phyloP scores from a whole-genome alignment of 2,888 invertebrate genomes.

The Epinotia nisella region DNA sequence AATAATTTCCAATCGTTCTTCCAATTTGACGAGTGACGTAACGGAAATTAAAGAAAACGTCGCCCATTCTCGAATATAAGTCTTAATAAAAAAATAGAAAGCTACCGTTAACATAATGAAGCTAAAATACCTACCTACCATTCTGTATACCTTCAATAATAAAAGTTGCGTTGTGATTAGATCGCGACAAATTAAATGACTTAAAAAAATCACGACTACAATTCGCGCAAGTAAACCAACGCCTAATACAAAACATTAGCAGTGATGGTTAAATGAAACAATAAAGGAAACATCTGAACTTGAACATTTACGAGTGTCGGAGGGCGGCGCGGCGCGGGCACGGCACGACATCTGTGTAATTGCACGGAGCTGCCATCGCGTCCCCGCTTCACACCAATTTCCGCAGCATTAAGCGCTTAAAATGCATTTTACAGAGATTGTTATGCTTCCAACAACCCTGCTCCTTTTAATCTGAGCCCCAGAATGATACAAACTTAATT shows the following conservation, averaged over 20 bases:
- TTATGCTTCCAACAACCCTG: conserved; percentile 67
- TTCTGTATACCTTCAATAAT: neutral
- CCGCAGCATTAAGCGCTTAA: conserved; percentile 75
- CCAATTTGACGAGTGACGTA: conserved; percentile 82
- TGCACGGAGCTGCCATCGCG: conserved; percentile 68
- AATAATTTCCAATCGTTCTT: conserved; percentile 79
- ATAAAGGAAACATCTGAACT: conserved; percentile 55
- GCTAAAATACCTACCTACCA: neutral
- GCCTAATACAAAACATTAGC: conserved; percentile 27
- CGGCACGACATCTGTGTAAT: conserved; percentile 75
- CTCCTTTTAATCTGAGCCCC: conserved; percentile 62
- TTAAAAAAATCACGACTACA: neutral
- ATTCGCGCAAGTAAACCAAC: neutral
- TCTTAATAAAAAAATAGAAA: conserved; percentile 51
- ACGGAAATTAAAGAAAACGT: conserved; percentile 82
- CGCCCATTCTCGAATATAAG: conserved; percentile 64
- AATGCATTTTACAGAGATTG: conserved; percentile 78
- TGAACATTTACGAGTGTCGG: conserved; percentile 55
- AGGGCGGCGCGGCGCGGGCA: conserved; percentile 23
- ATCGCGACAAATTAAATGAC: neutral
- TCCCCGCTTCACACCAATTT: conserved; percentile 73
- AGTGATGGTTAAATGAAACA: conserved; percentile 43
- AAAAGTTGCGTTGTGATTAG: neutral
- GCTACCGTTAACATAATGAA: conserved; percentile 5
- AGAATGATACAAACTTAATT: conserved; percentile 54